Evolutionary conservation across 2,888 invertebrate genomes (phyloP), one percentile per base, ranked within the genome.

Genomic region (Dasysyrphus albostriatus): DNA sequence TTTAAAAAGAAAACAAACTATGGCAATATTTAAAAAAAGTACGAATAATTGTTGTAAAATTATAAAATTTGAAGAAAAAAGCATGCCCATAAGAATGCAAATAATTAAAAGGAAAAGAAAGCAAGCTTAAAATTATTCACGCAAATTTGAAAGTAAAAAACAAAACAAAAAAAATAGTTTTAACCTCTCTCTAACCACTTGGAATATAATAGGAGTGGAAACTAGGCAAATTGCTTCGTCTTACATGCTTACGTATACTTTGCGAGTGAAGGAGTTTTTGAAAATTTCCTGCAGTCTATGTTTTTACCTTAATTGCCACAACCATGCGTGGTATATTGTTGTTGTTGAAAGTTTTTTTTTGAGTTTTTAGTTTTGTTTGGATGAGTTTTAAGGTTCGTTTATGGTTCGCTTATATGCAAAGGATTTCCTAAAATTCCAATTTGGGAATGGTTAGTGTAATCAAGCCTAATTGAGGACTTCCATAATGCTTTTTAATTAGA

Each of bases 81-180:
- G 9, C 67, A 67, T 67, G 67, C 67, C 47, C 24, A 24, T 47
- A 67, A 37, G 65, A 67, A 67, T 49, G 67, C 67, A 34, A 67
- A 59, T 32, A 47, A 49, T 39, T 67, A 37, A 49, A 49, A 49
- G 4, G 4, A 34, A 67, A 49, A 14, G 34, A 29, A 49, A 34
- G 34, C 19, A 67, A 67, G 67, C 47, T 14, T 49, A 44, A 63
- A 63, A 47, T 47, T 32, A n/a, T 32, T 16, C 5, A 7, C 24
- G 32, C 16, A 44, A 58, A 37, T 34, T 19, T 37, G 3, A 49
- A 32, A 19, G 16, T n/a, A n/a, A n/a, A n/a, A n/a, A n/a, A n/a
- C 10, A 47, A 65, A 59, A 37, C 3, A 58, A 58, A 56, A 32
- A 16, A 37, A 37, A 10, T 10, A 7, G 29, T 49, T 49, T 67